phyloP scores from a whole-genome alignment of 2,113 vertebrate genomes.

The Vulpes lagopus region DNA sequence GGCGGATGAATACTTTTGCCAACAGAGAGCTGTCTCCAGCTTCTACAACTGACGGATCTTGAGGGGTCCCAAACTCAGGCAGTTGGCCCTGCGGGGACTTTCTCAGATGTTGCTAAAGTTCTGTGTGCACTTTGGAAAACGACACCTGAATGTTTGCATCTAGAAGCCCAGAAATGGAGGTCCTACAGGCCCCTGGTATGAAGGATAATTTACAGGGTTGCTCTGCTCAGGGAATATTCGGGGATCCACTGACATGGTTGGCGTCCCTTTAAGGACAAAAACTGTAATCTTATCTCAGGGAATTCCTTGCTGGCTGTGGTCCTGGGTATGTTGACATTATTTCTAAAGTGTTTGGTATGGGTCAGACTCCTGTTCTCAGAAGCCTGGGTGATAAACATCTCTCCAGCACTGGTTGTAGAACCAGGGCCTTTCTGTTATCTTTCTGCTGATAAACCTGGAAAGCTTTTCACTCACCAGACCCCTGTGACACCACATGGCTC shows the following conservation, averaged over 20 bases:
- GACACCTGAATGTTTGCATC: background rate
- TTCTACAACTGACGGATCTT: too few species aligned
- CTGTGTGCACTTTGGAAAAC: constrained; percentile 49
- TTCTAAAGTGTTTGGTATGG: constrained; percentile 75
- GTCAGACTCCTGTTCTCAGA: constrained; percentile 41
- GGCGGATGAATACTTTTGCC: background rate
- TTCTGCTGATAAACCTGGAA: constrained; percentile 71
- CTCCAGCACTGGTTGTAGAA: constrained; percentile 1
- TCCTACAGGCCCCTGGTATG: constrained; percentile 8
- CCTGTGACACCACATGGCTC: constrained; percentile 39
- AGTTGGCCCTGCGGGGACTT: background rate
- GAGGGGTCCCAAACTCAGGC: background rate
- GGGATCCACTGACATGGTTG: background rate
- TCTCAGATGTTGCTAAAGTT: background rate
- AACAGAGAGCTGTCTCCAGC: background rate
- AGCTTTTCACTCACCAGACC: constrained; percentile 57
- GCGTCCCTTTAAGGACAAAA: constrained; percentile 66
- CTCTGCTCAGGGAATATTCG: background rate
- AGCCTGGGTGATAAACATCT: constrained; percentile 76
- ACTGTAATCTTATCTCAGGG: constrained; percentile 79
- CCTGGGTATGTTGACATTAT: constrained; percentile 78
- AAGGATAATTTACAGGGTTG: background rate
- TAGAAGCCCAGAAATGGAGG: constrained; percentile 8
- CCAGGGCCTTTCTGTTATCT: constrained; percentile 78
- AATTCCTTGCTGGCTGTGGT: constrained; percentile 73